Evolutionary conservation across 1,140 invertebrate species (phyloP).

Genomic region (Drosophila obscura): DNA sequence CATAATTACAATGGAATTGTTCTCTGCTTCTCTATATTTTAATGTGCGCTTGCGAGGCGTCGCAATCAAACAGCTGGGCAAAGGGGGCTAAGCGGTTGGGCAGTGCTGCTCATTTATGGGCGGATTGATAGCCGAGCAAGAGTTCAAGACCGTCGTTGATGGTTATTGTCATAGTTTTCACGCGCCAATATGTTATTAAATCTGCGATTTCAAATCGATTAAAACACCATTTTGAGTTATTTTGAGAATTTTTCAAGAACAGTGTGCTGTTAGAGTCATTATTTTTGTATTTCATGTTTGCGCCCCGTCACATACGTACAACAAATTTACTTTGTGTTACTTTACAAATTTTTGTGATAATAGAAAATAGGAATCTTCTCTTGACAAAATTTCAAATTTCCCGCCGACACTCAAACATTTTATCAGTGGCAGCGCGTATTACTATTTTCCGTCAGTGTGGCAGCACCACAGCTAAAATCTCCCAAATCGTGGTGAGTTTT

Average conservation of each 20-base stretch:
- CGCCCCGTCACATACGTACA: too few species aligned
- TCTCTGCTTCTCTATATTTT: slow-evolving; percentile 28
- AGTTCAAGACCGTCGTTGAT: slow-evolving; percentile 67
- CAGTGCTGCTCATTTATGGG: slow-evolving; percentile 41
- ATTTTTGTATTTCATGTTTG: too few species aligned
- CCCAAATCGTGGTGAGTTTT: too few species aligned
- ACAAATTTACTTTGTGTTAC: too few species aligned
- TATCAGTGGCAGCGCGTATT: not conserved
- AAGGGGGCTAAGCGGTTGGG: slow-evolving; percentile 47
- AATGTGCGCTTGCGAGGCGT: slow-evolving; percentile 29
- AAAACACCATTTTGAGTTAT: slow-evolving; percentile 29
- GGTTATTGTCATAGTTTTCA: slow-evolving; percentile 71
- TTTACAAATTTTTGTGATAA: not conserved
- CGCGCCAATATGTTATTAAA: slow-evolving; percentile 48
- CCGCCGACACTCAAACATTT: not conserved
- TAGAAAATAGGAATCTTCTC: not conserved
- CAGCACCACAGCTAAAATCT: not conserved
- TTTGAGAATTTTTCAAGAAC: not conserved
- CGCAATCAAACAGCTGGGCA: not conserved
- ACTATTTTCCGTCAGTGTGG: not conserved
- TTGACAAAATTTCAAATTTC: not conserved
- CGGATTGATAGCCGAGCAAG: slow-evolving; percentile 42
- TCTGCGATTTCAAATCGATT: slow-evolving; percentile 50
- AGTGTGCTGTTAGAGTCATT: too few species aligned
- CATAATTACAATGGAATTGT: slow-evolving; percentile 66